Percentiles rank a stretch among this genome's conserved stretches.
Conservation (phyloP, 2,797 vertebrate species). For the Anguilla pacifica region DNA sequence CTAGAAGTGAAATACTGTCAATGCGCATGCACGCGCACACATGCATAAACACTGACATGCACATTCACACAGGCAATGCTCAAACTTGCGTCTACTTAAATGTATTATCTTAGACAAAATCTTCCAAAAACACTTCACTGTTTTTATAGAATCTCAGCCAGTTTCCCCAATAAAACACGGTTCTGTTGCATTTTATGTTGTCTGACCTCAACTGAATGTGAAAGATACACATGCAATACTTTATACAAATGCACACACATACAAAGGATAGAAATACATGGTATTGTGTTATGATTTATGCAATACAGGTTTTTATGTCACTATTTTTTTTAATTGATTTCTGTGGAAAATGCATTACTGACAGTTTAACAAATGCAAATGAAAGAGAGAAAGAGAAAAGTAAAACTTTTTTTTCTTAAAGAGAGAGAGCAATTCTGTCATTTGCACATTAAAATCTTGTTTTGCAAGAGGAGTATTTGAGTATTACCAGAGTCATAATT, state of each 20-base stretch:
- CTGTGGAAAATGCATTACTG: not conserved
- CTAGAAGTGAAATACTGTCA: not conserved
- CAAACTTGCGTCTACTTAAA: not conserved
- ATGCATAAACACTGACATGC: not conserved
- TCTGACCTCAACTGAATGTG: not conserved
- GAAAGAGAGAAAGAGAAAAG: not conserved
- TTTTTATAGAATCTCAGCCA: not conserved
- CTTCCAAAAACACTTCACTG: not conserved
- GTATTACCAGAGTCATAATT: constrained; percentile 93
- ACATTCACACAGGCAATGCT: not conserved
- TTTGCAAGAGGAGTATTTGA: not conserved
- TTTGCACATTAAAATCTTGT: not conserved
- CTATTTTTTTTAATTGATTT: too few relatives aligned
- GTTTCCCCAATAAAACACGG: not conserved
- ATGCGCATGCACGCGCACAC: not conserved
- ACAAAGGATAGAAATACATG: too few relatives aligned
- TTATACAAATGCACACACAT: not conserved
- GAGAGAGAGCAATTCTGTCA: not conserved
- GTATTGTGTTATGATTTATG: too few relatives aligned
- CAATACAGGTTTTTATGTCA: too few relatives aligned
- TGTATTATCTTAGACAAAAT: not conserved
- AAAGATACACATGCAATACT: not conserved
- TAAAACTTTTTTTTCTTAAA: not conserved
- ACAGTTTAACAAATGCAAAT: not conserved
- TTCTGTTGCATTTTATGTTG: not conserved